Evolutionary conservation across 2,888 invertebrate species (phyloP).

Genomic region (Drosophila ochracea): DNA sequence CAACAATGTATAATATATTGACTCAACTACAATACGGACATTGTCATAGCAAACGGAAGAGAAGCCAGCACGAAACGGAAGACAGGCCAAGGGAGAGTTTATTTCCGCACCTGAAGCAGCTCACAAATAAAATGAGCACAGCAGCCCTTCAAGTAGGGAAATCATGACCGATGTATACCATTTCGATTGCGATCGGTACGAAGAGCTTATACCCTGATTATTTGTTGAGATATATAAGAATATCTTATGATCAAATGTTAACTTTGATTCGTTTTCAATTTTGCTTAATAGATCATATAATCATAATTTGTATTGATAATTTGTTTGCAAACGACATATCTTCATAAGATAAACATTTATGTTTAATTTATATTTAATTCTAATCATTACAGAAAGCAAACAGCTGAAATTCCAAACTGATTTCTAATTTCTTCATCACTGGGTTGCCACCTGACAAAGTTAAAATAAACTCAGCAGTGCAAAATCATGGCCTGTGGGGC

Average conservation of each 20-base stretch:
- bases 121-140: conserved; percentile 32
- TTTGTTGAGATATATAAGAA: not conserved
- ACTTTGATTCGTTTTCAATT: not conserved
- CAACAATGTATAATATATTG: conserved; percentile 76
- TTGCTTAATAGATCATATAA: not conserved
- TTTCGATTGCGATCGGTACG: not conserved
- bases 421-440: not conserved
- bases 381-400: not conserved
- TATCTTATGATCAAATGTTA: not conserved
- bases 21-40: conserved; percentile 78
- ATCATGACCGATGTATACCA: conserved; percentile 27
- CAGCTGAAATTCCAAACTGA: too few relatives aligned
- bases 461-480: conserved; percentile 4
- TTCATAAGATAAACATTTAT: not conserved
- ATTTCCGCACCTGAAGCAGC: conserved; percentile 77
- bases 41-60: conserved; percentile 74
- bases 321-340: not conserved
- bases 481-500: conserved; percentile 6
- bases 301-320: not conserved
- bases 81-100: conserved; percentile 75
- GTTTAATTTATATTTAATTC: not conserved
- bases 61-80: conserved; percentile 56
- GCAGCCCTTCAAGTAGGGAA: conserved; percentile 32
- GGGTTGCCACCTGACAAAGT: conserved; percentile 15
- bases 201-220: conserved; percentile 29